These are phyloP conservation scores for Drosophila parabipectinata DNA, from an alignment of 1,140 invertebrate genomes.

Conservation along the genomic window DNA sequence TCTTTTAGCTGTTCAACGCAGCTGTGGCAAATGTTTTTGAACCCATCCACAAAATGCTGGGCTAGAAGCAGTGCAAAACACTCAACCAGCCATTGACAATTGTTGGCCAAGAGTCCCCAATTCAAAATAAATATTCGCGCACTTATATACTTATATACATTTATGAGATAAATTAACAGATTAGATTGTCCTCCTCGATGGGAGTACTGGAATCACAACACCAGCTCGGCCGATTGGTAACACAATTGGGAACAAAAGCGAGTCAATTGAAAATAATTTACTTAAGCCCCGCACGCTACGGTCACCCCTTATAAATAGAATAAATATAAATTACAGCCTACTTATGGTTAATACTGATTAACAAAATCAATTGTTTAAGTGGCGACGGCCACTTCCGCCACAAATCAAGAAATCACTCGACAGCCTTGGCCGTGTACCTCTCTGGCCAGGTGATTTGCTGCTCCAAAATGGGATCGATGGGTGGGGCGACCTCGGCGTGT, in stretches of 20 bases:
- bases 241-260: constrained; percentile 44
- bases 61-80: constrained; percentile 17
- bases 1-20: constrained; percentile 16
- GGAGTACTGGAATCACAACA: constrained; percentile 28
- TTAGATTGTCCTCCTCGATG: constrained; percentile 61
- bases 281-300: constrained; percentile 51
- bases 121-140: constrained; percentile 48
- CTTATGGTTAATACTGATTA: constrained; percentile 78
- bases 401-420: constrained; percentile 46
- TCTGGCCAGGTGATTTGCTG: constrained; percentile 69
- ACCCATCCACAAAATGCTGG: constrained; percentile 1
- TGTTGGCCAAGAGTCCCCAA: constrained; percentile 15
- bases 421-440: constrained; percentile 50
- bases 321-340: constrained; percentile 80
- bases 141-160: constrained; percentile 45
- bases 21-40: constrained; percentile 68
- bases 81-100: constrained; percentile 32
- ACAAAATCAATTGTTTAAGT: constrained; percentile 47
- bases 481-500: constrained; percentile 30
- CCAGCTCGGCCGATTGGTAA: constrained; percentile 27
- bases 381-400: constrained; percentile 26
- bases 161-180: constrained; percentile 63
- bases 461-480: constrained; percentile 65
- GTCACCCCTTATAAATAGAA: constrained; percentile 76
- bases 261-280: constrained; percentile 69